These are phyloP conservation scores for Drosophila cognata DNA, from an alignment of 2,888 invertebrate genomes.

Conservation along the genomic window DNA sequence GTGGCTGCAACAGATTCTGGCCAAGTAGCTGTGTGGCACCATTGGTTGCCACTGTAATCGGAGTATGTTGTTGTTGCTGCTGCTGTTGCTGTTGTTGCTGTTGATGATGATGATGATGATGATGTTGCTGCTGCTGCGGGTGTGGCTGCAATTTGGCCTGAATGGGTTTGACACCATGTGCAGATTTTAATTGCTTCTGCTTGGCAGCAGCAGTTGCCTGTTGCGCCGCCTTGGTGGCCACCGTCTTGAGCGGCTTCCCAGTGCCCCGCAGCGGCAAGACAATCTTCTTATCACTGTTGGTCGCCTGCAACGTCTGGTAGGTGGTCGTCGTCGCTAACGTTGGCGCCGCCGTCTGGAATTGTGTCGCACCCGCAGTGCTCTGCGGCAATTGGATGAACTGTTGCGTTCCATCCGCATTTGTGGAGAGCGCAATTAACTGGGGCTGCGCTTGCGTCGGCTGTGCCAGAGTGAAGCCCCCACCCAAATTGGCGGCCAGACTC, in stretches of 20 bases:
- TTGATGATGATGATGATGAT: conserved; percentile 50
- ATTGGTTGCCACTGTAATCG: conserved; percentile 66
- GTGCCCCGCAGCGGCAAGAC: conserved; percentile 69
- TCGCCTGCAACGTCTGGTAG: conserved; percentile 78
- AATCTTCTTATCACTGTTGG: conserved; percentile 80
- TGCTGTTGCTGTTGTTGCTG: conserved; percentile 52
- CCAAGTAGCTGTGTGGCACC: conserved; percentile 63
- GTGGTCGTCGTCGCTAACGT: conserved; percentile 59
- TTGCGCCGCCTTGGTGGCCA: conserved; percentile 77
- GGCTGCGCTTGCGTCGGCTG: conserved; percentile 72
- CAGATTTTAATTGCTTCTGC: conserved; percentile 72
- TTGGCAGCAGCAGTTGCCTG: conserved; percentile 77
- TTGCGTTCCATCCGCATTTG: conserved; percentile 79
- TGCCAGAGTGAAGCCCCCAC: conserved; percentile 79
- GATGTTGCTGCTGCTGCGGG: conserved; percentile 48
- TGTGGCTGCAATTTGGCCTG: conserved; percentile 76
- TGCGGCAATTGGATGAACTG: conserved; percentile 81
- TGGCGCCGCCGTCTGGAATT: conserved; percentile 47
- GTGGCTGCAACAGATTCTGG: conserved; percentile 70
- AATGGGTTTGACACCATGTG: conserved; percentile 75
- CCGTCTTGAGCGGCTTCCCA: conserved; percentile 76
- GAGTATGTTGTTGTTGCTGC: conserved; percentile 50
- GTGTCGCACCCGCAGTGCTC: conserved; percentile 28
- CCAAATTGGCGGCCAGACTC: conserved; percentile 78
- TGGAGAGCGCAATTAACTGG: conserved; percentile 79